Conservation (phyloP, 1,140 invertebrate genomes). For the Nephotettix cincticeps region DNA sequence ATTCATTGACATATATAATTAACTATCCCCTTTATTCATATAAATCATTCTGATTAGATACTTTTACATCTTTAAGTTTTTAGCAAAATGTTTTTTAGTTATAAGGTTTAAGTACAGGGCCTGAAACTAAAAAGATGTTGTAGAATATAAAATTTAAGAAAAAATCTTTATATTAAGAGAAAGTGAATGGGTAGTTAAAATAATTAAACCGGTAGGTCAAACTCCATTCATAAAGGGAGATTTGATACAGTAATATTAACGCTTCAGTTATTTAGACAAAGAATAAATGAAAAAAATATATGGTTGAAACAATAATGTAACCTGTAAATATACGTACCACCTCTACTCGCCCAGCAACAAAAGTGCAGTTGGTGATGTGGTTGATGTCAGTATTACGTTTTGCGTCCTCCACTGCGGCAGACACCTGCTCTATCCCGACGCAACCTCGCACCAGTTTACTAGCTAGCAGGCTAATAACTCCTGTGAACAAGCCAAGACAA, state of each 20-base stretch:
- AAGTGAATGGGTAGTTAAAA: neutral
- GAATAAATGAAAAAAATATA: neutral
- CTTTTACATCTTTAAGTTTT: too few relatives aligned
- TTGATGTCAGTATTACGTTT: constrained; percentile 53
- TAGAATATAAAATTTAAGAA: neutral
- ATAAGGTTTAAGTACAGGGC: too few relatives aligned
- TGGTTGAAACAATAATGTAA: neutral
- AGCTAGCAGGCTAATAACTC: constrained; percentile 54
- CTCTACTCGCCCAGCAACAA: constrained; percentile 52
- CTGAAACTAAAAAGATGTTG: too few relatives aligned
- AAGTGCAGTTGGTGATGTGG: constrained; percentile 51
- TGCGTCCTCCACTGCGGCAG: constrained; percentile 55
- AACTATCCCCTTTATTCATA: too few relatives aligned
- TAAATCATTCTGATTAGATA: too few relatives aligned
- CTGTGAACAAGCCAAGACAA: too few relatives aligned
- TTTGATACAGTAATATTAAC: neutral
- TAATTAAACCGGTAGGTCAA: neutral
- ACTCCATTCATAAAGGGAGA: neutral
- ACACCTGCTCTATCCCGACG: constrained; percentile 54
- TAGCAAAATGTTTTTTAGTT: too few relatives aligned
- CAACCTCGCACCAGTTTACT: constrained; percentile 50
- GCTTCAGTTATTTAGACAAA: neutral
- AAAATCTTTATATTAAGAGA: neutral
- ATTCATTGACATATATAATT: too few relatives aligned
- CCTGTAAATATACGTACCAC: constrained; percentile 40